Base-by-base conservation (phyloP, 2,797 vertebrate genomes). In the Chelon auratus region DNA sequence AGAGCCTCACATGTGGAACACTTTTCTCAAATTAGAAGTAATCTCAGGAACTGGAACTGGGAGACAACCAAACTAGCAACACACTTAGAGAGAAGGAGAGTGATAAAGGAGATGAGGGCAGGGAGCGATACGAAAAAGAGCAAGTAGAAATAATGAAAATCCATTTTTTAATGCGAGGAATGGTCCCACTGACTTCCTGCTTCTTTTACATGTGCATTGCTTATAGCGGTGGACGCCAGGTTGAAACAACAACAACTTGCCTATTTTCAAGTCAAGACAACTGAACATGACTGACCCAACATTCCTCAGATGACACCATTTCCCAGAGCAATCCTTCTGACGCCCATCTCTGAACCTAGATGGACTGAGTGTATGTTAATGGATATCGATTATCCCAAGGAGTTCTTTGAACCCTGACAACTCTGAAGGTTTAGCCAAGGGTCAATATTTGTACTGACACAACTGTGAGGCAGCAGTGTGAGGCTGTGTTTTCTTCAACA, bases 361-460 rank as follows among this genome's bases (percentile, higher is more conserved):
- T 61, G 60, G 54, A 85, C 84, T 81, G 66, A 77, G 62, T 26
- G 48, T 59, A 62, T n/a, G 56, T 75, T 91, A 89, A 93, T 91
- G 89, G 80, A 84, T 89, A 91, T 91, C 50, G 88, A 93, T 89
- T 85, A 85, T 75, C 66, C 72, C 17, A 40, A 70, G 68, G 68
- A 78, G 72, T 40, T 82, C 72, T 87, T 77, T 91, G 82, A 91
- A 84, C 61, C 74, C 63, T 75, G 71, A 71, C 74, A 82, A 57
- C 69, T 79, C 69, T 57, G 58, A 77, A 59, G 69, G 72, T 79
- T 90, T 75, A 73, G 67, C 72, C 48, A 51, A 58, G 57, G 75
- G 72, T 92, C 90, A 89, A 90, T 91, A 92, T 86, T 72, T 84
- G 72, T 39, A 76, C 68, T 54, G 66, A 65, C 48, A 67, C 33